Evolutionary conservation across 2,888 invertebrate species (phyloP).

Genomic region (Nemurella pictetii): DNA sequence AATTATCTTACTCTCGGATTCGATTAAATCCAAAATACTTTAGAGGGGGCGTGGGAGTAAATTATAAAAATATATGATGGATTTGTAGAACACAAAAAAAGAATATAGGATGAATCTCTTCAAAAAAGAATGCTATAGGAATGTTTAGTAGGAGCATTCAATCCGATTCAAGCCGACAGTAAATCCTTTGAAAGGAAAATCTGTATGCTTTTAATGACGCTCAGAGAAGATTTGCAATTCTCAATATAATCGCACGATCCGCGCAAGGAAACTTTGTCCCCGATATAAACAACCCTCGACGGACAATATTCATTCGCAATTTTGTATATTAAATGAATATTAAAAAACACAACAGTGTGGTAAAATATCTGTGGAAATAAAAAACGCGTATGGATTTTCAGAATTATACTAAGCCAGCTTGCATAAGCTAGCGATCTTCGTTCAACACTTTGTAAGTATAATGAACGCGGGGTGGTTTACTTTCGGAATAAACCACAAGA

Average conservation of each 20-base stretch:
- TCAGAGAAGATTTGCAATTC: neutral
- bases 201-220: neutral
- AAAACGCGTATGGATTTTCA: neutral
- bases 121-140: neutral
- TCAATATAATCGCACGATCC: neutral
- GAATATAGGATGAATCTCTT: no score
- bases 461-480: neutral
- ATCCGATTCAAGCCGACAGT: neutral
- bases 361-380: neutral
- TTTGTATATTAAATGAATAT: neutral
- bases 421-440: slow-evolving; percentile 11
- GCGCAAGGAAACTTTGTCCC: neutral
- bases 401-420: neutral
- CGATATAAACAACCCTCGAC: neutral
- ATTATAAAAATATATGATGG: neutral
- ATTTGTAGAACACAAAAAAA: neutral
- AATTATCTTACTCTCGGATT: neutral
- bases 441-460: slow-evolving; percentile 16
- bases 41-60: no score
- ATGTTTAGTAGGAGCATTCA: neutral
- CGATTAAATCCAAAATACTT: neutral
- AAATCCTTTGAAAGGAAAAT: neutral
- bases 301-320: neutral
- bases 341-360: neutral
- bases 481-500: neutral